phyloP scores from a whole-genome alignment of 2,888 invertebrate species.

The Steinernema carpocapsae region DNA sequence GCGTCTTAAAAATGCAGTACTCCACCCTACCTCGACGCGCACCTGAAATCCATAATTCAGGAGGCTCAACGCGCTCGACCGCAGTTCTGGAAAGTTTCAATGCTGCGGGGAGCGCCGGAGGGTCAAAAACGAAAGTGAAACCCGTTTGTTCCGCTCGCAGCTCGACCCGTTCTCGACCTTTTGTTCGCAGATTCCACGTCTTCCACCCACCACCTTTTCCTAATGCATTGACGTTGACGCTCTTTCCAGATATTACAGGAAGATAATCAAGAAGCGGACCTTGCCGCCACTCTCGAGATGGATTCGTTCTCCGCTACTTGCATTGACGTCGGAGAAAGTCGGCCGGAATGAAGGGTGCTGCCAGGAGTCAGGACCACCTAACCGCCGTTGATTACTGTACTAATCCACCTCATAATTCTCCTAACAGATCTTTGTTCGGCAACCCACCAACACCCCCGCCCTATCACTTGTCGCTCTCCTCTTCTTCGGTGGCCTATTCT shows the following conservation, averaged over 20 bases:
- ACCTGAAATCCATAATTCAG: too few species aligned
- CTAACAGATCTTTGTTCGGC: background rate
- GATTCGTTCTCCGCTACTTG: background rate
- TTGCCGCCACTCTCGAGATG: background rate
- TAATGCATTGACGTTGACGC: background rate
- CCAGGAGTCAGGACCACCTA: background rate
- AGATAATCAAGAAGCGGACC: conserved; percentile 3
- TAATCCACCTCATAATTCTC: background rate
- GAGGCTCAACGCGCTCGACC: too few species aligned
- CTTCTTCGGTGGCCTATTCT: background rate
- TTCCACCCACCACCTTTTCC: too few species aligned
- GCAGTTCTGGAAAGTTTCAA: too few species aligned
- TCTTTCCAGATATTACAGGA: conserved; percentile 31
- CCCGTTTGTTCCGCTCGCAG: conserved; percentile 1
- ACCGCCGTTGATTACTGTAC: background rate
- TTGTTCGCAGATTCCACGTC: conserved; percentile 12
- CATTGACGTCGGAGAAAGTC: background rate
- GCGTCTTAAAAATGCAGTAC: too few species aligned
- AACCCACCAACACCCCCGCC: background rate
- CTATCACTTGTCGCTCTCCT: background rate
- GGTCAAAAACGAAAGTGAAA: background rate
- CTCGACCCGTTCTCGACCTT: conserved; percentile 18
- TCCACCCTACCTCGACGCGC: too few species aligned
- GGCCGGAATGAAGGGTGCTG: conserved; percentile 17
- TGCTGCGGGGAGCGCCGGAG: too few species aligned